phyloP scores from a whole-genome alignment of 2,113 vertebrate genomes.

The Salminus brasiliensis region DNA sequence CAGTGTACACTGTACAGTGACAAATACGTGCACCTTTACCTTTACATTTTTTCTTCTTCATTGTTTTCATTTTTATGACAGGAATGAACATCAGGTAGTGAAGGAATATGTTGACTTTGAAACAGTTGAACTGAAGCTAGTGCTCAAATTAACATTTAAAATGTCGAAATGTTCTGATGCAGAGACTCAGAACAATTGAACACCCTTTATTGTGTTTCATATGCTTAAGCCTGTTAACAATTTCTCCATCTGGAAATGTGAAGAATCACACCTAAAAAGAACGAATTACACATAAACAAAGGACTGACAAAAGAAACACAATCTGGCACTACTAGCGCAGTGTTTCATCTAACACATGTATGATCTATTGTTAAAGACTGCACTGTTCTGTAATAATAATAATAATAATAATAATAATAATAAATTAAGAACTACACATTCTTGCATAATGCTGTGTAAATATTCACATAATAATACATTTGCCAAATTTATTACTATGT shows the following conservation, averaged over 20 bases:
- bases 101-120: not conserved
- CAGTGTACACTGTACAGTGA: too few species aligned
- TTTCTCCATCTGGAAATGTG: not conserved
- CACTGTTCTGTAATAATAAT: too few species aligned
- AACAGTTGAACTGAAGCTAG: not conserved
- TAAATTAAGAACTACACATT: too few species aligned
- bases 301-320: not conserved
- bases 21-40: too few species aligned
- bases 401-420: not conserved
- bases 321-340: not conserved
- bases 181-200: not conserved
- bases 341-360: too few species aligned
- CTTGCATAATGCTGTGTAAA: too few species aligned
- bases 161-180: not conserved
- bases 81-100: not conserved
- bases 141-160: not conserved
- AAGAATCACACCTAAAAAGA: not conserved
- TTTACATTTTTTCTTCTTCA: not conserved
- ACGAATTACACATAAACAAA: not conserved
- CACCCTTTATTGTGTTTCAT: constrained; percentile 1
- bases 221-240: not conserved
- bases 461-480: too few species aligned
- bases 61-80: not conserved
- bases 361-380: too few species aligned
- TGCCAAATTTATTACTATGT: too few species aligned